Conservation (phyloP, 2,113 vertebrate species). For the Dryoscopus gambensis region DNA sequence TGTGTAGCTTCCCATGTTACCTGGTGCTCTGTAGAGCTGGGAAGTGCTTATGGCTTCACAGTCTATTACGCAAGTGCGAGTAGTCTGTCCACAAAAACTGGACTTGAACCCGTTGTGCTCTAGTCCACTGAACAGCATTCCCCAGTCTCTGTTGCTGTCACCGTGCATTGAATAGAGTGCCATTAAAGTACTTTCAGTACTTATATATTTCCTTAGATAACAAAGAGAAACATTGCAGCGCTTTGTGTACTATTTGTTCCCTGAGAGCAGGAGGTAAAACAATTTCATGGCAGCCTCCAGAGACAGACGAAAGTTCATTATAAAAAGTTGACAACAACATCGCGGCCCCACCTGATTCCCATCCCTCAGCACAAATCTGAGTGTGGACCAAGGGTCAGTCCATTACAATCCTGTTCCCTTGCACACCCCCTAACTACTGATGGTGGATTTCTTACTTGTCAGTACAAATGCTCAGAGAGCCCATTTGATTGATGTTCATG, state of each 20-base stretch:
- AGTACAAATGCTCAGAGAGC: constrained; percentile 39
- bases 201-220: not conserved
- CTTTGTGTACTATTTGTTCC: not conserved
- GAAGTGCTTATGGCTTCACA: not conserved
- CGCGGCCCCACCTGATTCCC: not conserved
- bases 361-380: not conserved
- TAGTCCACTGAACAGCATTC: not conserved
- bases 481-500: constrained; percentile 3
- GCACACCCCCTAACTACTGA: not conserved
- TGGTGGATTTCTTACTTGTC: not conserved
- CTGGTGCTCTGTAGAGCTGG: not conserved
- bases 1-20: not conserved
- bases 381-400: not conserved
- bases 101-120: not conserved
- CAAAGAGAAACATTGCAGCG: not conserved
- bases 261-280: not conserved
- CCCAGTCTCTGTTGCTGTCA: not conserved
- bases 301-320: not conserved
- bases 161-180: not conserved
- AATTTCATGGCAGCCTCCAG: not conserved
- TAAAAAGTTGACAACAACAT: not conserved
- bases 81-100: not conserved
- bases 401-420: not conserved
- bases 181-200: not conserved
- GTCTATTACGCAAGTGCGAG: not conserved